Evolutionary conservation across 2,888 invertebrate species (phyloP), one percentile per base, ranked within the genome.

Genomic region (Idaea straminata): DNA sequence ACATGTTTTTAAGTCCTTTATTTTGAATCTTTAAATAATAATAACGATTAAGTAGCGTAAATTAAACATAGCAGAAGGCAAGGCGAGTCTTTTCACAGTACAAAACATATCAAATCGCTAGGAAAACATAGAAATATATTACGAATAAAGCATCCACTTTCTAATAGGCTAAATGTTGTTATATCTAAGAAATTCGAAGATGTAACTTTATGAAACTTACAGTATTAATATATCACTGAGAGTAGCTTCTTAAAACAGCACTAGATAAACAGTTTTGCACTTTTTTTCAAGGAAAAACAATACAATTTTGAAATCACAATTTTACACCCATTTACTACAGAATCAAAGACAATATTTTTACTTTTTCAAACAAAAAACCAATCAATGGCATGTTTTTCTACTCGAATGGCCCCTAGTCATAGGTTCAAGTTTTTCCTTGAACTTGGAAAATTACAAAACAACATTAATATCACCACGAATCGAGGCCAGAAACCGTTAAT

Each of bases 281-380:
- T 74, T 63, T 61, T 65, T 64, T 65, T 38, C 65, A 64, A 35
- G 66, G 35, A 63, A 57, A 69, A 68, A 59, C 59, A 68, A 64
- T 70, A 74, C 74, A 75, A 68, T 58, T 66, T 68, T 66, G 63
- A 64, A 60, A 63, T 61, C 59, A 60, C 66, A 79, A 80, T 82
- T 85, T 87, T 85, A 85, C 83, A 86, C 82, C 81, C 80, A 47
- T 47, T 47, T 47, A 47, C 47, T 13, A 47, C 47, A 4, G 47
- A 47, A 13, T 10, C 47, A 84, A 79, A 83, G 83, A 83, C 79
- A 77, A 80, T 61, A 36, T 62, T 68, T 68, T 70, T 35, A 1
- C 65, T 75, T 74, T 72, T 76, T 71, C 73, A 73, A 35, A 68
- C 73, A 72, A 13, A 47, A 47, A 47, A 47, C 47, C 47, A 47